Conservation (phyloP, 2,888 invertebrate genomes). For the Darwinula stevensoni region DNA sequence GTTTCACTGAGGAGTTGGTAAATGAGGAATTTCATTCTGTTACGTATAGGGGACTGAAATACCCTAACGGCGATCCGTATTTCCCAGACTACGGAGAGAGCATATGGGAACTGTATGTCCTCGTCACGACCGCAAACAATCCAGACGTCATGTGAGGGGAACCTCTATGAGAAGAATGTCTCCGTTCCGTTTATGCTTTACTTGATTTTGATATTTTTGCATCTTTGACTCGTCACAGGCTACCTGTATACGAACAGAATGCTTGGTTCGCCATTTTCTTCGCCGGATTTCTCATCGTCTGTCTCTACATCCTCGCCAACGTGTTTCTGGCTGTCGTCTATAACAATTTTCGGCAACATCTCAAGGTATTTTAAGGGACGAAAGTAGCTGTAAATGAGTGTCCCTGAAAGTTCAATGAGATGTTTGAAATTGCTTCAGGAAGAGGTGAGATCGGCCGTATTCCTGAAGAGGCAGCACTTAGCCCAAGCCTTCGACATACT, state of each 20-base stretch:
- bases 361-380: conserved; percentile 14
- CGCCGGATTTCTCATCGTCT: conserved; percentile 17
- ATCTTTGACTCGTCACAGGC: conserved; percentile 17
- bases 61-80: conserved; percentile 16
- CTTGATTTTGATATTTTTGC: conserved; percentile 6
- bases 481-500: conserved; percentile 16
- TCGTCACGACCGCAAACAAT: conserved; percentile 21
- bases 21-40: too few relatives aligned
- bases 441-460: conserved; percentile 8
- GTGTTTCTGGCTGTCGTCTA: conserved; percentile 21
- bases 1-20: too few relatives aligned
- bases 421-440: conserved; percentile 13
- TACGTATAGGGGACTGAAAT: conserved; percentile 13
- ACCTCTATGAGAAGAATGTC: conserved; percentile 13
- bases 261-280: conserved; percentile 19
- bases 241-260: conserved; percentile 19
- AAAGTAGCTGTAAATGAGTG: too few relatives aligned
- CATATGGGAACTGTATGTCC: conserved; percentile 19
- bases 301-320: conserved; percentile 20
- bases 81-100: conserved; percentile 18
- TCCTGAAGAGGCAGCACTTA: conserved; percentile 14
- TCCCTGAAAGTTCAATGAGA: too few relatives aligned
- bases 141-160: conserved; percentile 20
- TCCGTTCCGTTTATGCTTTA: conserved; percentile 1
- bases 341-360: conserved; percentile 18